Percentiles rank a stretch among this genome's conserved stretches.
phyloP scores from a whole-genome alignment of 2,113 vertebrate species.

The Noctilio leporinus region DNA sequence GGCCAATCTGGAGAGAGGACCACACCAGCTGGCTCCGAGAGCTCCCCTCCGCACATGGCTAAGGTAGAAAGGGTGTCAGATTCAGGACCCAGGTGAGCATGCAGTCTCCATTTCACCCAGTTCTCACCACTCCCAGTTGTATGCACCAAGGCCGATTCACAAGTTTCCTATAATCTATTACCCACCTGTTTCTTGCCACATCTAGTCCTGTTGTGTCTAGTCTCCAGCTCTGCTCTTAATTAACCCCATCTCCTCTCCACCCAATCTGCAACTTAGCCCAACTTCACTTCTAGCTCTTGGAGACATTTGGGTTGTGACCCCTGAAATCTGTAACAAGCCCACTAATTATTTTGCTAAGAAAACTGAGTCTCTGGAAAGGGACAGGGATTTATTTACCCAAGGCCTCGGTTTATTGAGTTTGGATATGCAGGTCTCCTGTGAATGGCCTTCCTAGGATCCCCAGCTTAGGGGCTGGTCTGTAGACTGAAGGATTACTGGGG shows the following conservation, averaged over 20 bases:
- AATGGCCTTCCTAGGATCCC: neutral
- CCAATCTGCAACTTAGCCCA: neutral
- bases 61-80: neutral
- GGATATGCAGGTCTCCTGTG: neutral
- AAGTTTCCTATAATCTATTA: neutral
- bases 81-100: neutral
- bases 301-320: neutral
- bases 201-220: neutral
- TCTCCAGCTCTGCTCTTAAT: neutral
- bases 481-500: neutral
- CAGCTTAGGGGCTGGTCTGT: neutral
- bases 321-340: neutral
- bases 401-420: neutral
- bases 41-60: constrained; percentile 92
- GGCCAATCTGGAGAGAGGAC: constrained; percentile 94
- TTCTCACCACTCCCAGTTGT: neutral
- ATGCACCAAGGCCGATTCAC: neutral
- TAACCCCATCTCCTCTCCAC: neutral
- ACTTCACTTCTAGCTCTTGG: neutral
- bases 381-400: neutral
- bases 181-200: neutral
- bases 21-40: constrained; percentile 85
- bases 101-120: neutral
- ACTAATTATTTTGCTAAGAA: neutral
- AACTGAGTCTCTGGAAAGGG: neutral